Percentiles rank a stretch among this genome's conserved stretches.
phyloP scores from a whole-genome alignment of 2,797 vertebrate genomes.

The Heliangelus exortis region DNA sequence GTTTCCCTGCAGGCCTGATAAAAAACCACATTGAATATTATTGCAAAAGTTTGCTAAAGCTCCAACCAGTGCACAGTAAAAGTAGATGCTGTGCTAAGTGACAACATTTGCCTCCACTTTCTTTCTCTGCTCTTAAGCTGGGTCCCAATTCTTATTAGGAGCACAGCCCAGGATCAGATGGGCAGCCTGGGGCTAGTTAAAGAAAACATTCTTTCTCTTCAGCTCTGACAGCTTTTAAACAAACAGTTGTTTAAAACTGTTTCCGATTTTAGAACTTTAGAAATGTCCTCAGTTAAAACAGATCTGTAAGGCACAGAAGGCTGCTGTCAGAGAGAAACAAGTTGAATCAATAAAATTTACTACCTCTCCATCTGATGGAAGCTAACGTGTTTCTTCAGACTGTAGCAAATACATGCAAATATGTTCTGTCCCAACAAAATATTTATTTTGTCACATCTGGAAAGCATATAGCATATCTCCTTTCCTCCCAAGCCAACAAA shows the following conservation, averaged over 20 bases:
- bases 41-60: neutral
- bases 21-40: neutral
- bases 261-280: slow-evolving; percentile 37
- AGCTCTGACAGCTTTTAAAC: slow-evolving; percentile 40
- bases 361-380: neutral
- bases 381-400: neutral
- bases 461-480: neutral
- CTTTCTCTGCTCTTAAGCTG: neutral
- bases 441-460: slow-evolving; percentile 1
- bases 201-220: neutral
- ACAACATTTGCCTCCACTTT: neutral
- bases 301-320: slow-evolving; percentile 29
- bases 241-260: slow-evolving; percentile 28
- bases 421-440: neutral
- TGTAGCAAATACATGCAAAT: neutral
- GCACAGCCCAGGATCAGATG: neutral
- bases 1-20: neutral
- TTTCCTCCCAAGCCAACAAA: neutral
- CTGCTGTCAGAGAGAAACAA: neutral
- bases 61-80: neutral
- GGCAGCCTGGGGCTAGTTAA: slow-evolving; percentile 33
- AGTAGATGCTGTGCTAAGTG: neutral
- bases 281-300: slow-evolving; percentile 25
- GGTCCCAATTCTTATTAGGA: neutral
- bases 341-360: neutral